Evolutionary conservation across 2,113 vertebrate genomes (phyloP), one percentile per base, ranked within the genome.

Genomic region (Megaleporinus macrocephalus): DNA sequence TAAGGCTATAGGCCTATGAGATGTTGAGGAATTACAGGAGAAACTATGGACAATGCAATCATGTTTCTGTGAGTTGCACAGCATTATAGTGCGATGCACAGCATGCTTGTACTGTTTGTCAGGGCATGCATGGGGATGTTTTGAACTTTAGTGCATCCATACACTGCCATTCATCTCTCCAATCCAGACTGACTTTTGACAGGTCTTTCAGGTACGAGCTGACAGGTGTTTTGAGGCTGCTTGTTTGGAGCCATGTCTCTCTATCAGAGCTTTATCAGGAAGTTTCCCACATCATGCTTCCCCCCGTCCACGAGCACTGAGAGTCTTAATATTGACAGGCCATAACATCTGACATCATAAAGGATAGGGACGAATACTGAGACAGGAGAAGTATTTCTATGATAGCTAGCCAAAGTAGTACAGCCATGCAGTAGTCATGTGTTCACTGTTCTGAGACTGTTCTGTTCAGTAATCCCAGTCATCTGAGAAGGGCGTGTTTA

Each of bases 391-490:
- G 15, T 57, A 57, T 55, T 4, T 4, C 18, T 3, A 55, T 55
- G n/a, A n/a, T n/a, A n/a, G n/a, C n/a, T n/a, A n/a, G n/a, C n/a
- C n/a, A n/a, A n/a, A n/a, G n/a, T n/a, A n/a, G n/a, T n/a, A 27
- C 36, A 53, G 74, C 18, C 5, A 33, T 70, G 26, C 22, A 61
- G 49, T 24, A 44, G 76, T 84, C 82, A 79, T 86, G 85, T 82
- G 75, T 62, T 66, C 11, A 5, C 24, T 20, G 49, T 36, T 65
- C 53, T 49, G 33, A 22, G 71, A 62, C 30, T 76, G n/a, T n/a
- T n/a, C n/a, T 76, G 13, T 61, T 47, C 63, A 47, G 24, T 85
- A 87, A 87, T 86, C 71, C 68, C 72, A 69, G 73, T 87, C 82
- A 84, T 68, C 68, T 78, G 82, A 84, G 68, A 2, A 69, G 61